Base-by-base conservation (phyloP, 2,113 vertebrate genomes). In the Probosciger aterrimus region DNA sequence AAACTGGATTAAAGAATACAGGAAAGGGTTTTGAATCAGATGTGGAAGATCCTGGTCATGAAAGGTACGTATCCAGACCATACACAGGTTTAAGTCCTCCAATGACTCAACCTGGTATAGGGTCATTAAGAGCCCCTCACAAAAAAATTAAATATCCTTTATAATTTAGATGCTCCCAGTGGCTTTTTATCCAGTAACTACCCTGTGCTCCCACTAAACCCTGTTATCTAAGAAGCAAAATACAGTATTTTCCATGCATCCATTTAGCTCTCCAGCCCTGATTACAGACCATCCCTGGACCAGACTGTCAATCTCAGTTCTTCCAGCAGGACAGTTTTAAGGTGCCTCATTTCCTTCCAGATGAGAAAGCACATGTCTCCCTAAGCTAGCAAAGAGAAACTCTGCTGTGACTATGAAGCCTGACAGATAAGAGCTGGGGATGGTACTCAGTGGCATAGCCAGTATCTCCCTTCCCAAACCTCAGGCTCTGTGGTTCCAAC, bases 51-150 rank as follows among this genome's bases (percentile, higher is more conserved):
- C 93, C 93, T 93, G 93, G 52, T 92, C 77, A 69, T 4, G 92
- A 94, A 91, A 88, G 96, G 96, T 97, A 96, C 0, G 96, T 95
- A 84, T 84, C 22, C 28, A 57, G 80, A 30, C 23, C 59, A 76
- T 10, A 57, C 18, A 60, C 16, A 6, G 27, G 11, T 64, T 70
- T 84, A 67, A 78, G 63, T 24, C 30, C 86, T 90, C 86, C 67
- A n/a, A 77, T n/a, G 18, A 25, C 60, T 57, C 49, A 14, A 22
- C 33, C 5, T 60, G 35, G 11, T 41, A 19, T 13, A 82, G 33
- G 35, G 55, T 24, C 46, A 52, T 53, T 90, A 39, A 83, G 9
- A 86, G 16, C 17, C 31, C 14, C 41, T 75, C 31, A 31, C 15
- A 7, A 62, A 67, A 53, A 57, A 19, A 43, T 17, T 44, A 22